Evolutionary conservation across 1,140 invertebrate species (phyloP).

Genomic region (Brachionus manjavacas): DNA sequence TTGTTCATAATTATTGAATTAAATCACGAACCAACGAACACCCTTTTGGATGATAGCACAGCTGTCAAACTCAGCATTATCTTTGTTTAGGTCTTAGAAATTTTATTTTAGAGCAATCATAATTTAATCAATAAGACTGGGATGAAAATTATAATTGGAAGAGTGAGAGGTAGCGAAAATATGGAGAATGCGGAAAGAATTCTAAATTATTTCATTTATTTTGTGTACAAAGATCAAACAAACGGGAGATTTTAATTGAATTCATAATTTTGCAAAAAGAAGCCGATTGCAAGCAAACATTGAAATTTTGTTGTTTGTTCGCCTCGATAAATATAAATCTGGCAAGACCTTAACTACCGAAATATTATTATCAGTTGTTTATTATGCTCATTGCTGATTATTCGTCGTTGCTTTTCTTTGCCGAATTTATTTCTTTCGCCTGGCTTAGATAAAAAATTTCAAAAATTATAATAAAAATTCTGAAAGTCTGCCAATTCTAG

Average conservation of each 20-base stretch:
- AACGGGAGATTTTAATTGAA: not conserved
- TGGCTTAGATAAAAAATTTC: not conserved
- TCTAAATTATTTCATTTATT: not conserved
- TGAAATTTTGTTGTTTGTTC: not conserved
- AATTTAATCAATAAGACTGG: not conserved
- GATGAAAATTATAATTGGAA: not conserved
- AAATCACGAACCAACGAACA: not conserved
- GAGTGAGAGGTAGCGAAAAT: not conserved
- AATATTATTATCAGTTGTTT: slow-evolving; percentile 30
- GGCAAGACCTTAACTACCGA: not conserved
- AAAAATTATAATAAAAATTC: slow-evolving; percentile 11
- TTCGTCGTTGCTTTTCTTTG: not conserved
- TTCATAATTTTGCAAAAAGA: slow-evolving; percentile 10
- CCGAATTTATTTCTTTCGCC: not conserved
- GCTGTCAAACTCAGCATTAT: not conserved
- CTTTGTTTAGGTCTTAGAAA: not conserved
- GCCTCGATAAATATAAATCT: not conserved
- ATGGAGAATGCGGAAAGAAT: slow-evolving; percentile 37
- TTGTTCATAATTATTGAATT: not conserved
- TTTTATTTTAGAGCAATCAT: not conserved
- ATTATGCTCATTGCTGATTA: not conserved
- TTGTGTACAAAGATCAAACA: slow-evolving; percentile 9
- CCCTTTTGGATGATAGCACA: not conserved
- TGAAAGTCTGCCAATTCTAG: not conserved
- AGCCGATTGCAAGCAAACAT: not conserved